Percentiles rank a stretch among this genome's conserved stretches.
phyloP scores from a whole-genome alignment of 2,797 vertebrate species.

The Lemur catta region DNA sequence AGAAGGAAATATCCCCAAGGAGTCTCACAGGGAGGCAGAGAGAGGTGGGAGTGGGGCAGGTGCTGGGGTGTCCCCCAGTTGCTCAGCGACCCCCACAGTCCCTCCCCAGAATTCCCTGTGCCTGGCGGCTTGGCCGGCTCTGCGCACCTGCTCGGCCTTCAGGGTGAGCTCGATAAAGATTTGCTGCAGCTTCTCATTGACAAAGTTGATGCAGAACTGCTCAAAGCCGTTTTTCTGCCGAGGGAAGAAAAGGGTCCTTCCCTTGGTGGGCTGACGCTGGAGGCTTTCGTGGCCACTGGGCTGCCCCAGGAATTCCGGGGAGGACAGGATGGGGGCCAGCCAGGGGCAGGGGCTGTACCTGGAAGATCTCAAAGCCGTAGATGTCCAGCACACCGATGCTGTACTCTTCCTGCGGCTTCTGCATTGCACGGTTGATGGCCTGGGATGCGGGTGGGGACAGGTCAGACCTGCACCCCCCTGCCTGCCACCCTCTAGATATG shows the following conservation, averaged over 20 bases:
- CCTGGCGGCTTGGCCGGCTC: background rate
- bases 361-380: constrained; percentile 99
- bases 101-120: background rate
- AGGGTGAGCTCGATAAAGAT: constrained; percentile 98
- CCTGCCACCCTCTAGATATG: background rate
- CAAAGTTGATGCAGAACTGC: constrained; percentile 99
- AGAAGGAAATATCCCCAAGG: background rate
- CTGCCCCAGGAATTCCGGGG: background rate
- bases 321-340: background rate
- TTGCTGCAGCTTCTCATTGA: constrained; percentile 98
- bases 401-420: constrained; percentile 94
- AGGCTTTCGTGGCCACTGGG: background rate
- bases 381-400: constrained; percentile 97
- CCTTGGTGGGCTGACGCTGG: background rate
- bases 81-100: background rate
- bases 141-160: constrained; percentile 96
- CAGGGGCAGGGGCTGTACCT: constrained; percentile 83
- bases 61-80: background rate
- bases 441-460: constrained; percentile 58
- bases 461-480: too few species aligned
- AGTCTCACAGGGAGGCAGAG: background rate
- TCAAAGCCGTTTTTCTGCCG: constrained; percentile 96
- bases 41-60: background rate
- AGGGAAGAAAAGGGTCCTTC: background rate
- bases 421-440: constrained; percentile 96